Base-by-base conservation (phyloP, 2,888 invertebrate genomes). In the Cheilosia vernalis region DNA sequence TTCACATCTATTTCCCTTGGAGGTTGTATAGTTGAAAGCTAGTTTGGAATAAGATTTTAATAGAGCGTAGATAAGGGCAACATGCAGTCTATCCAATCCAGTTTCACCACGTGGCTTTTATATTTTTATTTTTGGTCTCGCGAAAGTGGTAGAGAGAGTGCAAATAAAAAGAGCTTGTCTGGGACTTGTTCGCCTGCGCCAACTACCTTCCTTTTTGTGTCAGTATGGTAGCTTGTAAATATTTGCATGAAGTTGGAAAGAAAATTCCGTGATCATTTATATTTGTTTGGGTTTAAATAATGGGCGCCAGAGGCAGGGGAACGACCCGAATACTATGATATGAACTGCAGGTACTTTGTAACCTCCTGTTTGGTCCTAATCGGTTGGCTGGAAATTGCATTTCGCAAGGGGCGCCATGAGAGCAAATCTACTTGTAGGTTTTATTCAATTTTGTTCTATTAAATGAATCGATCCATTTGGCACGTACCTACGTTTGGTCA, bases 31-130 rank as follows among this genome's bases (percentile, higher is more conserved):
- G 5, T 33, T 53, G 60, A 17, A 51, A 17, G 37, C 27, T 51
- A 15, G n/a, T 15, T 10, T 55, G 13, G 30, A 5, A 17, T 19
- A 5, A 7, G 13, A 24, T 42, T 51, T 40, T 7, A 44, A 2
- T 40, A 1, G 13, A 27, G 10, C n/a, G 1, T 53, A 9, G 53
- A 51, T 24, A 13, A 5, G n/a, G 27, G 30, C 24, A 55, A 69
- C 56, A 17, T 58, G 56, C 44, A 37, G 17, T 42, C 24, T 58
- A 13, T 67, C 74, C 60, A 80, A 70, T 76, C 60, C 15, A 55
- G 60, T 70, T 74, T 9, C 60, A 84, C 74, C 84, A 84, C 84
- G 84, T 84, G 84, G 80, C 80, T 37, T n/a, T 2, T 42, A 70
- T 61, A 56, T 55, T 24, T 53, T 24, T 7, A 9, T 47, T 21